Conservation (phyloP, 2,113 vertebrate species). For the Mungos mungo region DNA sequence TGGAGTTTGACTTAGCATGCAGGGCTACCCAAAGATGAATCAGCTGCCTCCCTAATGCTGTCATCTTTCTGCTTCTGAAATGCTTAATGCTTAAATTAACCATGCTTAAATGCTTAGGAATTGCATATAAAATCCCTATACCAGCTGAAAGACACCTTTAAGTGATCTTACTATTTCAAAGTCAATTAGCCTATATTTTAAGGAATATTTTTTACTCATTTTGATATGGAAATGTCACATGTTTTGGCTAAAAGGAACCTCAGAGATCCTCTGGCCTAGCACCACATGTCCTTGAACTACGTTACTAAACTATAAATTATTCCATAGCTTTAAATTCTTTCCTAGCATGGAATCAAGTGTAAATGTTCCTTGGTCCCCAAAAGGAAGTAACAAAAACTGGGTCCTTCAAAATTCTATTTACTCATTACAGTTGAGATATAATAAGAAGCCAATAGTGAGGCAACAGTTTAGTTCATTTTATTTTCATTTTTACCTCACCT, state of each 20-base stretch:
- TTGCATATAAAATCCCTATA: not conserved
- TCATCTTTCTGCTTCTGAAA: conserved; percentile 25
- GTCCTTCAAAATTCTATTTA: not conserved
- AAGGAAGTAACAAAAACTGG: not conserved
- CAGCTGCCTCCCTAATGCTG: not conserved
- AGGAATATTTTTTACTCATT: not conserved
- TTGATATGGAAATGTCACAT: not conserved
- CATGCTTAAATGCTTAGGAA: not conserved
- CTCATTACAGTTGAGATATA: not conserved
- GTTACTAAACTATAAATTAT: not conserved
- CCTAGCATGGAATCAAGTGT: not conserved
- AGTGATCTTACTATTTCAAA: conserved; percentile 15
- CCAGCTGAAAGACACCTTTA: not conserved
- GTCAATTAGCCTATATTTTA: not conserved
- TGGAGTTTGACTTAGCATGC: not conserved
- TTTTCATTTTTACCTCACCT: conserved; percentile 30
- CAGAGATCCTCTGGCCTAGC: not conserved
- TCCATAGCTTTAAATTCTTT: not conserved
- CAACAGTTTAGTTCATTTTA: not conserved
- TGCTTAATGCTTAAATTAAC: not conserved
- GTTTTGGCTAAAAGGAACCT: not conserved
- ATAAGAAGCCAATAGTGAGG: not conserved
- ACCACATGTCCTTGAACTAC: not conserved
- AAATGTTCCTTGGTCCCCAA: not conserved
- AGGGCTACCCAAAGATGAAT: not conserved